phyloP scores from a whole-genome alignment of 2,113 vertebrate genomes.

The Macroglossus sobrinus region DNA sequence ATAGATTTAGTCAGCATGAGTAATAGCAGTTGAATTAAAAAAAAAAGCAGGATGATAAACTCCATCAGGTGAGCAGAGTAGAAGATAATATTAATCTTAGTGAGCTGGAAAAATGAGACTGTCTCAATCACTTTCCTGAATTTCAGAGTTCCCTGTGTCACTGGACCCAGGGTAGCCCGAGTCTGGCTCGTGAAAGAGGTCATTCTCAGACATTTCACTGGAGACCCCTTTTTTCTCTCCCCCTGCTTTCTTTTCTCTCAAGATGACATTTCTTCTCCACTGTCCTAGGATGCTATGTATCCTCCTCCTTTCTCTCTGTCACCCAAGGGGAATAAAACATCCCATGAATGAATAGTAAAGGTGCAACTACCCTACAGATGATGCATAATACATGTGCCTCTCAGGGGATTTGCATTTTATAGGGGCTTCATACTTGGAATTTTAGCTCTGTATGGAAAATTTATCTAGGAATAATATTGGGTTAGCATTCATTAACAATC shows the following conservation, averaged over 20 bases:
- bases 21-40: neutral
- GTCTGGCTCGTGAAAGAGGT: neutral
- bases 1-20: neutral
- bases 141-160: neutral
- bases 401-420: neutral
- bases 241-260: neutral
- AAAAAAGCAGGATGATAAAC: neutral
- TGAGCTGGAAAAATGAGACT: neutral
- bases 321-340: neutral
- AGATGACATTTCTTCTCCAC: neutral
- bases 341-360: neutral
- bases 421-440: neutral
- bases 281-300: neutral
- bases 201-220: neutral
- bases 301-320: neutral
- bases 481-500: neutral
- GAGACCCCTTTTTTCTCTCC: fast-evolving
- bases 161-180: no score
- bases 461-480: neutral
- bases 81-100: neutral
- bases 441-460: neutral
- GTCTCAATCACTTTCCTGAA: neutral
- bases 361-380: neutral
- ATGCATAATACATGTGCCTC: neutral
- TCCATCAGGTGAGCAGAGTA: neutral